Evolutionary conservation across 2,797 vertebrate species (phyloP), one percentile per base, ranked within the genome.

Genomic region (Chaetophractus vellerosus): DNA sequence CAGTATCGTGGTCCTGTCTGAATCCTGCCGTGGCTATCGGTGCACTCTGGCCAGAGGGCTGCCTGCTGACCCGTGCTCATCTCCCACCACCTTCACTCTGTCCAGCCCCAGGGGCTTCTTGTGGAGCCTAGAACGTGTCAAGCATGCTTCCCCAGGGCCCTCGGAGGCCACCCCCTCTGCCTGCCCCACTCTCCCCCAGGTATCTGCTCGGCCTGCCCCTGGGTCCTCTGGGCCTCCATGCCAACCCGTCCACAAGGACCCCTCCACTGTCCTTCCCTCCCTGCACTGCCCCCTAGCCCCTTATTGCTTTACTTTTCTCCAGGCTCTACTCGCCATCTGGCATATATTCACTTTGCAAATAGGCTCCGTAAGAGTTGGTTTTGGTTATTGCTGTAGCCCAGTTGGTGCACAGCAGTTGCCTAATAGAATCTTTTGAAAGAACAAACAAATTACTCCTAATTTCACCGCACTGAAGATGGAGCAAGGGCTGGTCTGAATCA

Each of bases 321-420:
- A 41, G 59, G 11, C 16, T 76, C 21, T 50, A 55, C 36, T 31
- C 64, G 33, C 50, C 19, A 33, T 55, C 50, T 55, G 69, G 82
- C 33, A 14, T 31, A 15, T 38, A 55, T 18, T 92, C 33, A 36
- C n/a, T 61, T 36, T 38, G 6, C 36, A n/a, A 96, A 91, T 19
- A 87, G 79, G 45, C 48, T 61, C 57, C 31, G 45, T 55, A 69
- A 76, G 79, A 91, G 50, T 93, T 87, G 96, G 59, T 74, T 75
- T 93, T 21, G 18, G 74, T 88, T 89, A 91, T 78, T 83, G 33
- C 76, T 85, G 69, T 76, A 85, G 84, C 23, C 38, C 11, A 80
- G 21, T 8, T 52, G 36, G 66, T 33, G 9, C 76, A 66, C 18
- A 76, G n/a, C 23, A 88, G 28, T 24, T 45, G n/a, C 36, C 84